Conservation (phyloP, 1,140 invertebrate species). For the Sinella curviseta region DNA sequence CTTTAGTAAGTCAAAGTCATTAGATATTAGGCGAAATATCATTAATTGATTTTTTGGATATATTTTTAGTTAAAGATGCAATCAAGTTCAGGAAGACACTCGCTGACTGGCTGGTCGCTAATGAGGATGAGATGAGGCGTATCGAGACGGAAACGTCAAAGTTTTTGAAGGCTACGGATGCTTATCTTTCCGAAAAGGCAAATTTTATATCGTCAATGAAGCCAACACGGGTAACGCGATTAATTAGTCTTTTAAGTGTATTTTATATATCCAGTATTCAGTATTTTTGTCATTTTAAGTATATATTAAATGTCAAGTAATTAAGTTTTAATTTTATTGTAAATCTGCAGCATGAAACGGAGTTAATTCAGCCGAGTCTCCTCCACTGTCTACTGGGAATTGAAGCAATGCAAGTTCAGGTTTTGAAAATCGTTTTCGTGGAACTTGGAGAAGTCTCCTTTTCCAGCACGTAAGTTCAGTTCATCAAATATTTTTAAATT, state of each 20-base stretch:
- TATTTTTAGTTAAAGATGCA: conserved; percentile 30
- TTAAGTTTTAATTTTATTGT: no score
- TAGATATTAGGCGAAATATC: no score
- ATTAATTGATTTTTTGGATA: neutral
- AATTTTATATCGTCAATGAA: conserved; percentile 32
- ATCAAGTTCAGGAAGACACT: conserved; percentile 38
- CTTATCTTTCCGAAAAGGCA: conserved; percentile 31
- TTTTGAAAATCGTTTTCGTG: conserved; percentile 34
- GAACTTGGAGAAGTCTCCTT: conserved; percentile 27
- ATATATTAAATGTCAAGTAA: no score
- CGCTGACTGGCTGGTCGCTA: conserved; percentile 38
- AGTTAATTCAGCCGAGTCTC: conserved; percentile 37
- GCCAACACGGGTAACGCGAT: conserved; percentile 33
- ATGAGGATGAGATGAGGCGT: neutral
- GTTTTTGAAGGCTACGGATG: conserved; percentile 35
- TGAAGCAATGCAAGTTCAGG: conserved; percentile 26
- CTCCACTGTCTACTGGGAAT: conserved; percentile 36
- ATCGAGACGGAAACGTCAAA: conserved; percentile 21
- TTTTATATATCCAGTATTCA: no score
- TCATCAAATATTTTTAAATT: no score
- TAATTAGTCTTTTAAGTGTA: neutral
- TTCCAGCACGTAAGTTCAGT: conserved; percentile 33
- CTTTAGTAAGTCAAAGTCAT: neutral
- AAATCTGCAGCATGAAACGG: conserved; percentile 28
- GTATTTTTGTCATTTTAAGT: no score